These are phyloP conservation scores for Sinocyclocheilus rhinocerous DNA, from an alignment of 2,113 vertebrate genomes.

Conservation along the genomic window DNA sequence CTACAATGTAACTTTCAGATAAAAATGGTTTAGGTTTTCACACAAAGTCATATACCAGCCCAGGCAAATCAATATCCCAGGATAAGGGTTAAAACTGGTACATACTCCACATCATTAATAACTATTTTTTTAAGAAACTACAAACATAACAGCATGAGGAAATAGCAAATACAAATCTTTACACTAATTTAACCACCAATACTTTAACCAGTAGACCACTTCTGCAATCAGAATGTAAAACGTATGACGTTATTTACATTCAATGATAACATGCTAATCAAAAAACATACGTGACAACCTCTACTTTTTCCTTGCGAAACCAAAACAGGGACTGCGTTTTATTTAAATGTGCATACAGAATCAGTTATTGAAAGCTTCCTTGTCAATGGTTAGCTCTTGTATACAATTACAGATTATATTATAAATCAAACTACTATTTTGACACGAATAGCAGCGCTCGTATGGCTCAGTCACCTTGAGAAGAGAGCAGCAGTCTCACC, in stretches of 20 bases:
- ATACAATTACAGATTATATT: too few species aligned
- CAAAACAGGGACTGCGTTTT: background rate
- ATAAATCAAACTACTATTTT: background rate
- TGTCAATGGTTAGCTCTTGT: background rate
- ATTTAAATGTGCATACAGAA: background rate
- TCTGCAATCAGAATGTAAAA: background rate
- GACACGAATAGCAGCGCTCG: background rate
- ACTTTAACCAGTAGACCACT: background rate
- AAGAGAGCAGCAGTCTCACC: slow-evolving; percentile 54
- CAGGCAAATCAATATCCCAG: background rate
- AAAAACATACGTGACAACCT: background rate
- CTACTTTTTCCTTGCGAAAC: background rate
- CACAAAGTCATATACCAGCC: background rate
- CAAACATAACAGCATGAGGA: background rate
- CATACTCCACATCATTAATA: background rate
- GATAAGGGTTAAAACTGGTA: background rate
- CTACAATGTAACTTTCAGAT: background rate
- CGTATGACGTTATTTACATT: background rate
- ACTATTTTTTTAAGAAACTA: background rate
- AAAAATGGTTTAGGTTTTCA: background rate
- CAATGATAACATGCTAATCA: background rate
- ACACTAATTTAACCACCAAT: background rate
- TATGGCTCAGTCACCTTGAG: slow-evolving; percentile 56
- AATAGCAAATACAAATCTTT: background rate
- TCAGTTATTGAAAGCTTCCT: background rate